Conservation (phyloP, 2,113 vertebrate species). For the Rutilus rutilus region DNA sequence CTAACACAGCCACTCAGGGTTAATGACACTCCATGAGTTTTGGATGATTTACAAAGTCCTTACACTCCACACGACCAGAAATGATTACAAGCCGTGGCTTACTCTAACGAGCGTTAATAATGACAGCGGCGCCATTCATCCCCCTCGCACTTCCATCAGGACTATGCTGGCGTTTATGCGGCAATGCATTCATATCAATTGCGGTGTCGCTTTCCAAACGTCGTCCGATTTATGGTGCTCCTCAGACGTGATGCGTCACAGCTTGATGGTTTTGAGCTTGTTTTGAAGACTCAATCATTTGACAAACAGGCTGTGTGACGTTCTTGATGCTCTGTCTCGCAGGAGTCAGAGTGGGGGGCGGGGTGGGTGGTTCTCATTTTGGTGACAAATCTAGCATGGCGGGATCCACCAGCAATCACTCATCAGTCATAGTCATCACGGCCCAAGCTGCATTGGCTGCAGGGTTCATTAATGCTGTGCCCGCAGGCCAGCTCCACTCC, state of each 20-base stretch:
- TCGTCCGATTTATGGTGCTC: slow-evolving; percentile 47
- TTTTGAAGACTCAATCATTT: slow-evolving; percentile 56
- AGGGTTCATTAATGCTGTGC: slow-evolving; percentile 55
- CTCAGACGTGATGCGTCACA: slow-evolving; percentile 51
- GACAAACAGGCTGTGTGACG: slow-evolving; percentile 45
- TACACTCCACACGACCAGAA: slow-evolving; percentile 33
- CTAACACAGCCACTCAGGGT: slow-evolving; percentile 38
- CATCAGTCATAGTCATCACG: slow-evolving; percentile 52
- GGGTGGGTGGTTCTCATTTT: slow-evolving; percentile 38
- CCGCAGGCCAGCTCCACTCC: slow-evolving; percentile 34
- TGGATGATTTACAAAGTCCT: slow-evolving; percentile 44
- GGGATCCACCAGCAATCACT: slow-evolving; percentile 47
- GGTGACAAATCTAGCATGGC: slow-evolving; percentile 57
- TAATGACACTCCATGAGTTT: slow-evolving; percentile 34
- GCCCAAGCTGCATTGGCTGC: slow-evolving; percentile 36
- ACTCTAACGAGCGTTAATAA: slow-evolving; percentile 45
- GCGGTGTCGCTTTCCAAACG: slow-evolving; percentile 41
- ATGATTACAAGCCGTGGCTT: slow-evolving; percentile 36
- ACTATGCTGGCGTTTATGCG: slow-evolving; percentile 26
- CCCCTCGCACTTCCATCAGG: slow-evolving; percentile 7
- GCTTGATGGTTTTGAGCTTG: slow-evolving; percentile 49
- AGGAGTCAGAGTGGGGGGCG: slow-evolving; percentile 16
- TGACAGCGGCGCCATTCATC: slow-evolving; percentile 30
- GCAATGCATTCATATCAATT: slow-evolving; percentile 30
- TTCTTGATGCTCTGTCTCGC: slow-evolving; percentile 21